Percentiles rank a stretch among this genome's conserved stretches.
Conservation (phyloP, 2,113 vertebrate species). For the Salvelinus namaycush region DNA sequence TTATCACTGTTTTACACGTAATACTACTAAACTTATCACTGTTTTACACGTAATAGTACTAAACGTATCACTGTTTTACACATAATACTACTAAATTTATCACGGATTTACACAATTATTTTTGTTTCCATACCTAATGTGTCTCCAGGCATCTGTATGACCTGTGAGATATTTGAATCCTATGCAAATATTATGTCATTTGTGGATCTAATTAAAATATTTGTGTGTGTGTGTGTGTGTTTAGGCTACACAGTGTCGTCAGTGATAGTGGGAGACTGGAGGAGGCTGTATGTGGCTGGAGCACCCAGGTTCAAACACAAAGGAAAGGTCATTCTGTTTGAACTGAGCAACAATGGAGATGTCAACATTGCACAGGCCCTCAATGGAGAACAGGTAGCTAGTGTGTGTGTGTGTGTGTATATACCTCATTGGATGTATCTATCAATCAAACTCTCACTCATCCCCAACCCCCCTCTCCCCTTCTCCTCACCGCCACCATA, state of each 20-base stretch:
- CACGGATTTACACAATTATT: too few relatives aligned
- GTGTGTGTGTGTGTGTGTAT: background rate
- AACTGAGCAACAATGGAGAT: slow-evolving; percentile 75
- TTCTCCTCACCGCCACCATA: too few relatives aligned
- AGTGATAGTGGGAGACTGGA: slow-evolving; percentile 76
- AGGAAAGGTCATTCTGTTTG: slow-evolving; percentile 92
- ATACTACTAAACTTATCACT: too few relatives aligned
- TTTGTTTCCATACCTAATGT: too few relatives aligned
- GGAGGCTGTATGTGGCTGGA: slow-evolving; percentile 81
- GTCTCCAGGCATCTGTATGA: too few relatives aligned
- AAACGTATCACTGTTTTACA: too few relatives aligned
- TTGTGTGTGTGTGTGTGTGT: slow-evolving; percentile 8
- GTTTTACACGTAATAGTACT: too few relatives aligned
- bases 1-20: too few relatives aligned
- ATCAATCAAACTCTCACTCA: background rate
- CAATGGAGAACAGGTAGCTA: slow-evolving; percentile 87
- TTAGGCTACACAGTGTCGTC: slow-evolving; percentile 93
- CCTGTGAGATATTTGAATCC: too few relatives aligned
- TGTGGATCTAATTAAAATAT: background rate
- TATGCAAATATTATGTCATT: too few relatives aligned
- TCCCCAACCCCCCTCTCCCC: background rate
- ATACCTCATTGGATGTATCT: background rate
- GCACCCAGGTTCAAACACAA: slow-evolving; percentile 95
- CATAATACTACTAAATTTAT: too few relatives aligned
- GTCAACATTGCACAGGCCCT: slow-evolving; percentile 83